Evolutionary conservation across 2,113 vertebrate species (phyloP).

Genomic region (Oplegnathus fasciatus): DNA sequence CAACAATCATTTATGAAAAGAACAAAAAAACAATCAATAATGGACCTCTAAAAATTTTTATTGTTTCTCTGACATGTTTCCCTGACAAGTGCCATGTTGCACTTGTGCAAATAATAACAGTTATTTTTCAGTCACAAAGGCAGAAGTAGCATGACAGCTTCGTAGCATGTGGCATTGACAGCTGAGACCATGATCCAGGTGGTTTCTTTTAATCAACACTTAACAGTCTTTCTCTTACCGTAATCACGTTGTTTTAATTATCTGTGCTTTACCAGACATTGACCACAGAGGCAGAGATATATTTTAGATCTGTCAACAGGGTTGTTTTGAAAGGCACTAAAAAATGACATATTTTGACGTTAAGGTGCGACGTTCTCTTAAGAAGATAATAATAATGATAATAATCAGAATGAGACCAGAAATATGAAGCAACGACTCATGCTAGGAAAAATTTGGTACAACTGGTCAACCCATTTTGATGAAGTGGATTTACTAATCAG

Average conservation of each 20-base stretch:
- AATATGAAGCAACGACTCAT: not conserved
- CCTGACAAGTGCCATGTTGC: not conserved
- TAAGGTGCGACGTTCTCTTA: not conserved
- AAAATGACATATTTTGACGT: not conserved
- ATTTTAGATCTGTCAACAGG: not conserved
- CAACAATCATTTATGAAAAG: not conserved
- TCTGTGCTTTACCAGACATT: not conserved
- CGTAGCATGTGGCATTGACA: not conserved
- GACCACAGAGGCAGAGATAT: not conserved
- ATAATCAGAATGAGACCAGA: not conserved
- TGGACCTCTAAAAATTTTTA: not conserved
- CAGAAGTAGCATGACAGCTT: not conserved
- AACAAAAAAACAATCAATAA: conserved; percentile 6
- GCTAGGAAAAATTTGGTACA: not conserved
- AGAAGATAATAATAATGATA: not conserved
- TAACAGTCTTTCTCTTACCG: not conserved
- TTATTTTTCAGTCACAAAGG: conserved; percentile 22
- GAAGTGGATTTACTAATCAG: not conserved
- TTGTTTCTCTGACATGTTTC: conserved; percentile 17
- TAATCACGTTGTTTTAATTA: too few species aligned
- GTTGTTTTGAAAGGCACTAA: not conserved
- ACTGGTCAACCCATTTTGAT: not conserved
- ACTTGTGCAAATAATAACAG: conserved; percentile 17
- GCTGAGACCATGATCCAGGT: not conserved
- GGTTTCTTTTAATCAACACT: not conserved